Conservation (phyloP, 2,888 invertebrate species). For the Acanthosepion pharaonis region DNA sequence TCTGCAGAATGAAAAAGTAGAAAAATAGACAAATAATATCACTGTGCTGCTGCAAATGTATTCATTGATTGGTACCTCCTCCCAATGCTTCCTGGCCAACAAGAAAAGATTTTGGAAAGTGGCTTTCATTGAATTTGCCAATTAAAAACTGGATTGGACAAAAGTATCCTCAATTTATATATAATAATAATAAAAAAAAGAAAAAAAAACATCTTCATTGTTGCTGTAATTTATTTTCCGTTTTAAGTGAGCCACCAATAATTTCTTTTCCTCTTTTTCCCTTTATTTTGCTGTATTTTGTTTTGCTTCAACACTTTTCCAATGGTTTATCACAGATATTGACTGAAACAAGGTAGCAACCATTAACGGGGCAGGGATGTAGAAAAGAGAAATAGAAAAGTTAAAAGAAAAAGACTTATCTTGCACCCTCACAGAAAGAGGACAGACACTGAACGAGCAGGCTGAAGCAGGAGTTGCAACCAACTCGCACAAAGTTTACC, state of each 20-base stretch:
- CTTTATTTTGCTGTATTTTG: not conserved
- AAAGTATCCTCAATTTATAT: not conserved
- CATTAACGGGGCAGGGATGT: constrained; percentile 18
- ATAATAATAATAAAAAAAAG: too few relatives aligned
- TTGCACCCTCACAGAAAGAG: constrained; percentile 7
- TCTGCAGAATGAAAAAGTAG: not conserved
- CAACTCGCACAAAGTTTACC: constrained; percentile 8
- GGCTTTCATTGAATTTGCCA: not conserved
- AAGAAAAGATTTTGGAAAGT: constrained; percentile 5
- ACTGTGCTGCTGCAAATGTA: constrained; percentile 9
- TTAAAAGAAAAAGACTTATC: not conserved
- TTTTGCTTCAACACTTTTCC: not conserved
- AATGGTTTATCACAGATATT: constrained; percentile 45
- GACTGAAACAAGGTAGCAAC: constrained; percentile 41
- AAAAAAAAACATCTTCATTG: not conserved
- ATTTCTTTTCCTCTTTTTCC: not conserved
- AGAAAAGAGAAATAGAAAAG: not conserved
- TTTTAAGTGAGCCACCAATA: not conserved
- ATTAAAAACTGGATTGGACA: constrained; percentile 20
- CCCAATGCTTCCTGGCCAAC: not conserved
- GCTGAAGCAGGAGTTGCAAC: constrained; percentile 11
- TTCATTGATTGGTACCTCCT: not conserved
- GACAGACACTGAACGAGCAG: not conserved
- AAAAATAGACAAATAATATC: constrained; percentile 24
- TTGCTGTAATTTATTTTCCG: not conserved